Base-by-base conservation (phyloP, 2,113 vertebrate species). In the Crypturellus undulatus region DNA sequence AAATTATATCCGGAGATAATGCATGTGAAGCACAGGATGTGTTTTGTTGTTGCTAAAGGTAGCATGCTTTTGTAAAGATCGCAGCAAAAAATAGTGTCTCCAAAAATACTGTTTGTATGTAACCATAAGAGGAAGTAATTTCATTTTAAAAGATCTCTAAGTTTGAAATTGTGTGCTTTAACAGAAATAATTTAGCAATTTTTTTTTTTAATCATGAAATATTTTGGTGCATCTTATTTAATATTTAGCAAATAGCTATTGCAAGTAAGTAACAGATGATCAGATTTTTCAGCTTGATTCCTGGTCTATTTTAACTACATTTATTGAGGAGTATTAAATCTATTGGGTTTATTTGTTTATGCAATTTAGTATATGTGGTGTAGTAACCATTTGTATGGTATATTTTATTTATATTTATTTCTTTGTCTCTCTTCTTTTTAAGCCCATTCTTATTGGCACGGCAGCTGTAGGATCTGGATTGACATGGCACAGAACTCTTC, bases 401-500 rank as follows among this genome's bases (percentile, higher is more conserved):
- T 43, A 4, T 40, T 88, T 16, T 32, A 93, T 34, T 92, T 42
- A 93, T 71, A n/a, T 15, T 67, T 82, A 3, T 85, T 8, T 67
- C 5, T 54, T 1, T 10, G 32, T 12, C 43, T 20, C 38, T 51
- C 24, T 45, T 38, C 36, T 78, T 28, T 97, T 97, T 1, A 96
- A 99, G 99, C 99, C 99, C 2, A 97, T 99, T 95, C 98, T 98
- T 81, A 97, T 97, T 80, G 99, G 99, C 64, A 99, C 98, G 24
- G 98, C 98, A 64, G 59, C 98, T 1, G 98, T 99, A 26, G 99
- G 99, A 88, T 99, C 99, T 32, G 99, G 99, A 79, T 98, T 99
- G 76, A 99, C 99, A 75, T 99, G 99, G 99, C 99, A 99, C 47
- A 98, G 98, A 91, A 99, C 98, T 18, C 98, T 99, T 76, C 99